phyloP scores from a whole-genome alignment of 1,140 invertebrate genomes.

The Penaeus indicus region DNA sequence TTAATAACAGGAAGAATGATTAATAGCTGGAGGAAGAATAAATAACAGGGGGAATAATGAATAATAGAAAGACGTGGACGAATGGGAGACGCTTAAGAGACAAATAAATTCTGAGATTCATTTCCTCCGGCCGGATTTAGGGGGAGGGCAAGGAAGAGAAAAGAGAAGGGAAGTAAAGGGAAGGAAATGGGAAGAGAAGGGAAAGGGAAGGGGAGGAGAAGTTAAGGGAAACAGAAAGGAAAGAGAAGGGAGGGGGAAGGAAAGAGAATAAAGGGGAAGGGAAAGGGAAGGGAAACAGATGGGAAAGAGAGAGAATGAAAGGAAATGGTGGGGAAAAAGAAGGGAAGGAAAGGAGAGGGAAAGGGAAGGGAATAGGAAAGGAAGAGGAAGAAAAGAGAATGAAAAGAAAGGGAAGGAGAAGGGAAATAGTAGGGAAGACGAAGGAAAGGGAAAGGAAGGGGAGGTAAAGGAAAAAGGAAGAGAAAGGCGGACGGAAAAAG shows the following conservation, averaged over 20 bases:
- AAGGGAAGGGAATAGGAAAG: no score
- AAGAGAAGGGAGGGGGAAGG: not conserved
- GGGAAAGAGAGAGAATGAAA: not conserved
- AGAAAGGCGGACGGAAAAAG: not conserved
- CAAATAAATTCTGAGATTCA: no score
- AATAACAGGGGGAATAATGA: no score
- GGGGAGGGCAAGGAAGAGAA: not conserved
- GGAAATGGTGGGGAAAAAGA: no score
- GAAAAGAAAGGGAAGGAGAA: not conserved
- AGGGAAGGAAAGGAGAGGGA: no score
- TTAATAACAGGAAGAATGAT: no score
- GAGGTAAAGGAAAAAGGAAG: not conserved
- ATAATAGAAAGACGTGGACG: no score
- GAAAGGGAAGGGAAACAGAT: not conserved
- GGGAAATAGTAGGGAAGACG: not conserved
- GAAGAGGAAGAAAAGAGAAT: not conserved
- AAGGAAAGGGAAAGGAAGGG: not conserved
- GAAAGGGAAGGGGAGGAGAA: not conserved
- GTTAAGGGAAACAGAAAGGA: not conserved
- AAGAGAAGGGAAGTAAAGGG: not conserved
- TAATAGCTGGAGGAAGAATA: no score
- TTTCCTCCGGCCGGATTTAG: not conserved
- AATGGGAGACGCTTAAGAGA: no score
- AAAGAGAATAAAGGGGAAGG: not conserved
- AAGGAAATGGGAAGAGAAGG: not conserved